Base-by-base conservation (phyloP, 2,797 vertebrate species). In the Pelodytes ibericus region DNA sequence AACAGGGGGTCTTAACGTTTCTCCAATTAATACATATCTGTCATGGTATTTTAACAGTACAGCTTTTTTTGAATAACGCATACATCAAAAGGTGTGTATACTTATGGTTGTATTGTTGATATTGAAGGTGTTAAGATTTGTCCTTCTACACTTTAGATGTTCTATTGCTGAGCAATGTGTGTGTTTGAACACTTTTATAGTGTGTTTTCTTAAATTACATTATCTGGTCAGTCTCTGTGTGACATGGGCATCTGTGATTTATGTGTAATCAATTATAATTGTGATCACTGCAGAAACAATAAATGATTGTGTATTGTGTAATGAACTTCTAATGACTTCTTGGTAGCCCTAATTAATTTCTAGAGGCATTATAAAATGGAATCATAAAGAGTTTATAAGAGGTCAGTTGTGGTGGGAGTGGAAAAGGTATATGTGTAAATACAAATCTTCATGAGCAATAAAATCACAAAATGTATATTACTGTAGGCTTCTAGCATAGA, bases 291-390 rank as follows among this genome's bases (percentile, higher is more conserved):
- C n/a, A 11, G 9, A 53, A 53, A 5, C 62, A 67, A 67, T 67
- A 36, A 16, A 36, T 18, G 8, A 18, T 13, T 22, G 39, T 26
- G 3, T 39, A 49, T 18, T 33, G 13, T 44, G 15, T 26, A 77
- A 71, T 77, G 22, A 59, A 77, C 29, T 15, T 72, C 56, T 25
- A 59, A 47, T 65, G 75, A 59, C 58, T 58, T 36, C 41, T 66
- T 31, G n/a, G 18, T 53, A 16, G 2, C 30, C 53, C 15, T 72
- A 72, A 72, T 72, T 60, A 36, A 60, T 78, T 53, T 78, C 56
- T 67, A 53, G 29, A 51, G 57, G n/a, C n/a, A 16, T 36, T 51
- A 78, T 67, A 72, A 29, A 70, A n/a, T 60, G 2, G 6, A 56
- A 24, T 8, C 53, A 41, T 69, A 20, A 76, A 63, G 25, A 59